These are phyloP conservation scores for Acromyrmex heyeri DNA, from an alignment of 1,140 invertebrate species.

Conservation along the genomic window DNA sequence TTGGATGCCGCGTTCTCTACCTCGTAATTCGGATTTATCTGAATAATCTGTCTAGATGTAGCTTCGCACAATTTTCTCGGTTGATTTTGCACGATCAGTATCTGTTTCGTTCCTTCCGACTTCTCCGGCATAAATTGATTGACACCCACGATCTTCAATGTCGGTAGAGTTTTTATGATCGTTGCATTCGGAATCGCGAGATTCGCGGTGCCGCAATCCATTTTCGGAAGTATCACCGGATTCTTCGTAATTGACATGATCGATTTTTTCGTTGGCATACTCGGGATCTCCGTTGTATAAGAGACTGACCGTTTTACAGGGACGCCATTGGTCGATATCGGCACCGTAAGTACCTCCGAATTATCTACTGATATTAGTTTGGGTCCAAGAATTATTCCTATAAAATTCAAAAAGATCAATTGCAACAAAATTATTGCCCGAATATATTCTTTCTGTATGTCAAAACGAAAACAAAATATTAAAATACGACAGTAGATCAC, in stretches of 20 bases:
- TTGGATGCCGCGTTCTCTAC: conserved; percentile 75
- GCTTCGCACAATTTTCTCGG: conserved; percentile 54
- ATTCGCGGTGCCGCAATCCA: conserved; percentile 59
- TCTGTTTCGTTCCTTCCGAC: conserved; percentile 69
- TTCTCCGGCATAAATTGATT: conserved; percentile 66
- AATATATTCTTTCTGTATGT: neutral
- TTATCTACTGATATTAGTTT: conserved; percentile 78
- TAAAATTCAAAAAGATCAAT: conserved; percentile 27
- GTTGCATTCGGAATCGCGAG: conserved; percentile 57
- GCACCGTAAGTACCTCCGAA: conserved; percentile 46
- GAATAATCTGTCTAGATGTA: conserved; percentile 72
- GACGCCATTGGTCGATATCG: conserved; percentile 41
- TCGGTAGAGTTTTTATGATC: conserved; percentile 64
- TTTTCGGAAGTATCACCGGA: conserved; percentile 80
- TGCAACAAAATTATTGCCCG: neutral
- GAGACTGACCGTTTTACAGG: conserved; percentile 43
- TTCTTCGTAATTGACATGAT: conserved; percentile 64
- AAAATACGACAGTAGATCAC: neutral
- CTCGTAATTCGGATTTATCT: conserved; percentile 78
- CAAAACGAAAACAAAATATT: neutral
- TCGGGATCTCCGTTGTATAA: conserved; percentile 26
- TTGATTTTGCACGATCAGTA: conserved; percentile 76
- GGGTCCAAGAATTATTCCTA: conserved; percentile 74
- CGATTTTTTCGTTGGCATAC: conserved; percentile 55
- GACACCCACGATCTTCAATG: conserved; percentile 74